phyloP scores from a whole-genome alignment of 2,888 invertebrate species.

The Habrosyne pyritoides region DNA sequence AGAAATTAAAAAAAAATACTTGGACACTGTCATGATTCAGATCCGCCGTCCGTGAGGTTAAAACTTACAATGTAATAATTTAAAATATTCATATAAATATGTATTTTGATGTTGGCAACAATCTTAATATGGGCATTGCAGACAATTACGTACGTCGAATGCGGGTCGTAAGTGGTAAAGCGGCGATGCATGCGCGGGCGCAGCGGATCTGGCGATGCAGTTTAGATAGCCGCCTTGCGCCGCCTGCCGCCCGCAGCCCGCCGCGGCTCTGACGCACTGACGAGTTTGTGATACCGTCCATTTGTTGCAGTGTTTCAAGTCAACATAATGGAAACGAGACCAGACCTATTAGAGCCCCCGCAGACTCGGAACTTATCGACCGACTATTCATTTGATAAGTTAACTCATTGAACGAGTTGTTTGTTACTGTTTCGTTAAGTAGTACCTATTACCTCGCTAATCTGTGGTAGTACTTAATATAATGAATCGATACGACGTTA shows the following conservation, averaged over 20 bases:
- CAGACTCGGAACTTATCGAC: background rate
- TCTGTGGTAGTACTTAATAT: background rate
- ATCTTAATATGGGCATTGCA: constrained; percentile 68
- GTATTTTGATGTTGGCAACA: constrained; percentile 32
- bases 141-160: constrained; percentile 55
- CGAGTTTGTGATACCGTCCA: constrained; percentile 16
- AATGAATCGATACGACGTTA: constrained; percentile 2
- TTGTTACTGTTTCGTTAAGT: background rate
- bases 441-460: background rate
- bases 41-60: constrained; percentile 2
- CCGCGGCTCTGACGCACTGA: constrained; percentile 29
- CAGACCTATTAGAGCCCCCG: constrained; percentile 2
- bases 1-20: background rate
- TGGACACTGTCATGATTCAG: constrained; percentile 5
- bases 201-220: constrained; percentile 55
- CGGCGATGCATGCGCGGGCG: constrained; percentile 33
- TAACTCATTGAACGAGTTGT: background rate
- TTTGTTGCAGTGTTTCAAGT: constrained; percentile 5
- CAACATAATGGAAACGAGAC: constrained; percentile 1
- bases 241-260: constrained; percentile 17
- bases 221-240: constrained; percentile 63
- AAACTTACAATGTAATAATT: constrained; percentile 37
- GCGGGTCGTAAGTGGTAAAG: constrained; percentile 41
- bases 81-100: constrained; percentile 42
- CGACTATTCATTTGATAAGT: constrained; percentile 1